Evolutionary conservation across 2,888 invertebrate genomes (phyloP).

Genomic region (Cryptus armator): DNA sequence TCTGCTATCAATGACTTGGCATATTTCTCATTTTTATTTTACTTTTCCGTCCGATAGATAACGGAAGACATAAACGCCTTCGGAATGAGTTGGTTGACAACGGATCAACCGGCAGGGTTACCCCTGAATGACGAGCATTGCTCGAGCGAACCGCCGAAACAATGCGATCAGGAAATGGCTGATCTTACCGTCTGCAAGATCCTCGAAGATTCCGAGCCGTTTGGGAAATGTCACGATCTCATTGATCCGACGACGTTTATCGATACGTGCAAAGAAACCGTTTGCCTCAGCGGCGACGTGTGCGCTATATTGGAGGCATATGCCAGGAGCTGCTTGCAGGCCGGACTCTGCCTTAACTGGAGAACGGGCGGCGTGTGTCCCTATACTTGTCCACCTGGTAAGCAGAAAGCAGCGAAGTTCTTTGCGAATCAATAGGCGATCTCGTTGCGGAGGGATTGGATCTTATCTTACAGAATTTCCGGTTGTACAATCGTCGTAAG

Average conservation of each 20-base stretch:
- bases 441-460: no score
- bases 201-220: conserved; percentile 87
- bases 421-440: no score
- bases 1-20: neutral
- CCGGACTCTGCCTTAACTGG: conserved; percentile 92
- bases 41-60: conserved; percentile 76
- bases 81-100: conserved; percentile 87
- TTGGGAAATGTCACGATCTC: conserved; percentile 90
- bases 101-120: conserved; percentile 64
- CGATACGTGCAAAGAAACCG: conserved; percentile 89
- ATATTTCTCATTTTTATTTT: neutral
- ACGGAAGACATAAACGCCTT: conserved; percentile 87
- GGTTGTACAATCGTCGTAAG: neutral
- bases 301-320: conserved; percentile 91
- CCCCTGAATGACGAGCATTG: conserved; percentile 82
- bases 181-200: conserved; percentile 90
- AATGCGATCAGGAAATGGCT: conserved; percentile 86
- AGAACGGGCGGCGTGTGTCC: conserved; percentile 89
- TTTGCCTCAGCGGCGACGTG: conserved; percentile 87
- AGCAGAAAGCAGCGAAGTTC: conserved; percentile 70
- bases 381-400: conserved; percentile 87
- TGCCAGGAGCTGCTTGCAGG: conserved; percentile 89
- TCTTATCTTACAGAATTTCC: neutral
- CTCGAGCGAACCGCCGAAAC: conserved; percentile 78
- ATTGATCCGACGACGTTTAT: conserved; percentile 90